Evolutionary conservation across 2,113 vertebrate genomes (phyloP).

Genomic region (Odontophorus gujanensis): DNA sequence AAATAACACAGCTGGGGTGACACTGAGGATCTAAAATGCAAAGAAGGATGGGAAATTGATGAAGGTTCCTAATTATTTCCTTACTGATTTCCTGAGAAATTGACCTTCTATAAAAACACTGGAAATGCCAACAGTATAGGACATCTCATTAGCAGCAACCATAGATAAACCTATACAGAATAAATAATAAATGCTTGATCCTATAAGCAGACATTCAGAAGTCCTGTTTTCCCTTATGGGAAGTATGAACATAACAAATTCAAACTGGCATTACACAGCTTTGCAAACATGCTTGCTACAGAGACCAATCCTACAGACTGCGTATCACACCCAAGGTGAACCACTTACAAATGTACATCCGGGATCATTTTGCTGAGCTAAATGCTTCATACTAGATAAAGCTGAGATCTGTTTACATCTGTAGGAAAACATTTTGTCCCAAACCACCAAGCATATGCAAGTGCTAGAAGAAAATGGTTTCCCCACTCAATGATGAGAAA

Average conservation of each 20-base stretch:
- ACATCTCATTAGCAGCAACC: not conserved
- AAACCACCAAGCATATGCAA: not conserved
- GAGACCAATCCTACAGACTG: not conserved
- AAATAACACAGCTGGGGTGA: not conserved
- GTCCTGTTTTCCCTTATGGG: not conserved
- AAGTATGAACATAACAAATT: not conserved
- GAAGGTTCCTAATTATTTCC: not conserved
- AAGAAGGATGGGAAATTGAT: not conserved
- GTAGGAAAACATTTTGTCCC: not conserved
- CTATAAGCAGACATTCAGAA: not conserved
- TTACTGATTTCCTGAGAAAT: not conserved
- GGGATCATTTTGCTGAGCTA: not conserved
- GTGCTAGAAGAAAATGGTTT: not conserved
- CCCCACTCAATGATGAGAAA: not conserved
- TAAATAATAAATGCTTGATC: constrained; percentile 29
- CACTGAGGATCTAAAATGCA: not conserved
- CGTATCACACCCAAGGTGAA: not conserved
- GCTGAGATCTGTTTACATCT: not conserved
- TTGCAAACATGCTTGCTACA: not conserved
- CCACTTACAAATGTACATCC: not conserved
- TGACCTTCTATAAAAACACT: not conserved
- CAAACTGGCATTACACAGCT: not conserved
- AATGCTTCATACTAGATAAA: not conserved
- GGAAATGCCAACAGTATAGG: not conserved
- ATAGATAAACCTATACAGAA: not conserved